A percentile compares a stretch with the other conserved stretches of the same genome.
Conservation (phyloP, 2,113 vertebrate species). For the Ariopsis seemanni region DNA sequence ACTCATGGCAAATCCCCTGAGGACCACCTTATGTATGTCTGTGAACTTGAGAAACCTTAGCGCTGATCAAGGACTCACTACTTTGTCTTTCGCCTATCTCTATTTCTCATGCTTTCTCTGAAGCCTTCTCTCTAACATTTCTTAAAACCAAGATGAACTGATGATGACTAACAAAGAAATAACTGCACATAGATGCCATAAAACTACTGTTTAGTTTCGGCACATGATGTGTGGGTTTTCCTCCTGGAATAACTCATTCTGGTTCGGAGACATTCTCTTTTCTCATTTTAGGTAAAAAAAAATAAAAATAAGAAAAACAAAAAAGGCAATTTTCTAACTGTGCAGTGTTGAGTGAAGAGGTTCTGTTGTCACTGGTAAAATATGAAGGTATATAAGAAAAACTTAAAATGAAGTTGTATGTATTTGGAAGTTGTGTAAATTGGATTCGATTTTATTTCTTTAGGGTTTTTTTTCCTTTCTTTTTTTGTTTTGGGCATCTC, state of each 20-base stretch:
- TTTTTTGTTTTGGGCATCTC: constrained; percentile 73
- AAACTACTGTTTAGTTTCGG: constrained; percentile 90
- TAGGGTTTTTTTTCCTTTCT: constrained; percentile 68
- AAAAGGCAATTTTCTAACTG: constrained; percentile 73
- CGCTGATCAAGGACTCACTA: constrained; percentile 67
- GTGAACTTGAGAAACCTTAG: constrained; percentile 96
- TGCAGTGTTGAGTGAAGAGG: constrained; percentile 86
- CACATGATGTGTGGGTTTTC: constrained; percentile 86
- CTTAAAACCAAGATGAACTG: constrained; percentile 63
- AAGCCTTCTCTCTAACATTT: constrained; percentile 66
- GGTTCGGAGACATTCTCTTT: constrained; percentile 78
- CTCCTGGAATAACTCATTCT: constrained; percentile 75
- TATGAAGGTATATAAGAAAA: constrained; percentile 84
- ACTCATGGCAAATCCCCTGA: constrained; percentile 98
- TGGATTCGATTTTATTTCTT: constrained; percentile 70
- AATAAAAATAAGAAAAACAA: constrained; percentile 45
- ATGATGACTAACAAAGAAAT: constrained; percentile 58
- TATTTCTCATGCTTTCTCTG: constrained; percentile 56
- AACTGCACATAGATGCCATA: constrained; percentile 87
- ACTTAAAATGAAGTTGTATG: constrained; percentile 86
- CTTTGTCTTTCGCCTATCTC: constrained; percentile 47
- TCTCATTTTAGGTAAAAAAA: constrained; percentile 56
- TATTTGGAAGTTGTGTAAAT: constrained; percentile 95
- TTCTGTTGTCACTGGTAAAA: constrained; percentile 85
- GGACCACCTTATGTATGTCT: constrained; percentile 97